phyloP scores from a whole-genome alignment of 2,888 invertebrate genomes.

The Buathra laborator region DNA sequence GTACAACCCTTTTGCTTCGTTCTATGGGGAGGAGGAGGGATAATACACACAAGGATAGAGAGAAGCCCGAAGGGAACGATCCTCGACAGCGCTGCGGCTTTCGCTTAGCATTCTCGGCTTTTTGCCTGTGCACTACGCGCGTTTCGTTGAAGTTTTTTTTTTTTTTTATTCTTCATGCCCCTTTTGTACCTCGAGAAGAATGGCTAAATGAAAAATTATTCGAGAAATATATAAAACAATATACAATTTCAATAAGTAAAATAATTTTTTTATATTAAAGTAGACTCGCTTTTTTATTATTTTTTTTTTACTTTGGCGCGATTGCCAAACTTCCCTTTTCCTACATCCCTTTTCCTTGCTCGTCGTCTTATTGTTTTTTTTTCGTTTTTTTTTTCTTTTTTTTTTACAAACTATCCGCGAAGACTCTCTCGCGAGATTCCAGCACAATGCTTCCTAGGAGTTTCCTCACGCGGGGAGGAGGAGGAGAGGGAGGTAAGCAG shows the following conservation, averaged over 20 bases:
- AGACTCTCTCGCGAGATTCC: conserved; percentile 47
- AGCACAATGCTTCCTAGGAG: conserved; percentile 64
- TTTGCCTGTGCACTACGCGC: background rate
- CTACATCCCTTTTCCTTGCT: background rate
- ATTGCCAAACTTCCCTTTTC: conserved; percentile 13
- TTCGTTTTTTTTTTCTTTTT: conserved; percentile 23
- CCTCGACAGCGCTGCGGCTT: conserved; percentile 37
- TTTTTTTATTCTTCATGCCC: background rate
- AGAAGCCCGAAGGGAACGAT: conserved; percentile 1
- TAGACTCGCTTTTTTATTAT: background rate
- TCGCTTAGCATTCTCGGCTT: conserved; percentile 23
- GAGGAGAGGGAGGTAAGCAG: conserved; percentile 26
- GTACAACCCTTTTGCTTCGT: conserved; percentile 50
- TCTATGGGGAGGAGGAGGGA: conserved; percentile 3
- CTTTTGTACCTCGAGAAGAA: background rate
- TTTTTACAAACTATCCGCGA: conserved; percentile 34
- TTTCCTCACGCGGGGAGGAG: conserved; percentile 37
- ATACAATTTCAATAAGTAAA: background rate
- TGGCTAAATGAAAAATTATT: background rate
- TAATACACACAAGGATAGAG: background rate
- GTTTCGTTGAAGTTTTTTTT: background rate
- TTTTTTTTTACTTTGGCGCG: background rate
- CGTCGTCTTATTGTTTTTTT: background rate
- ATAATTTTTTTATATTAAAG: background rate
- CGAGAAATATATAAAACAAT: background rate